A percentile compares a stretch with the other conserved stretches of the same genome.
Conservation (phyloP, 2,888 invertebrate species). For the Mechanitis messenoides region DNA sequence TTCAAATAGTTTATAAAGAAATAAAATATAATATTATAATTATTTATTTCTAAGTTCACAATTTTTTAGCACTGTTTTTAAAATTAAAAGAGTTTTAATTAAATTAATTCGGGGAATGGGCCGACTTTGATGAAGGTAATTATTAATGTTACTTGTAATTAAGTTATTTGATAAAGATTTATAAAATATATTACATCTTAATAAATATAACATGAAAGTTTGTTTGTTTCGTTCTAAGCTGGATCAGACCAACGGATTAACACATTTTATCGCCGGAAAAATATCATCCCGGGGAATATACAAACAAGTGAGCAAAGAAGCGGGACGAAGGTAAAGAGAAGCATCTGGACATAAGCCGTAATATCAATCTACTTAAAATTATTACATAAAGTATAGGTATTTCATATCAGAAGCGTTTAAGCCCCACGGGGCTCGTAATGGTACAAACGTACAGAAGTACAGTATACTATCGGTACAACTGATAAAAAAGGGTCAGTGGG, state of each 20-base stretch:
- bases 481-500: slow-evolving; percentile 40
- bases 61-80: slow-evolving; percentile 12
- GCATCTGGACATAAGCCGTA: background rate
- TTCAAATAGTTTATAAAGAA: background rate
- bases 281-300: too few species aligned
- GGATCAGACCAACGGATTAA: too few species aligned
- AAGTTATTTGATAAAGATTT: too few species aligned
- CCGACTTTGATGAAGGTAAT: background rate
- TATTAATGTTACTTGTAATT: background rate
- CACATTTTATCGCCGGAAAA: too few species aligned
- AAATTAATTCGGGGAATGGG: background rate
- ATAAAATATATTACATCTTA: too few species aligned
- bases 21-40: slow-evolving; percentile 3
- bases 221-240: too few species aligned
- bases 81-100: slow-evolving; percentile 4
- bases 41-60: slow-evolving; percentile 3
- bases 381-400: background rate
- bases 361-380: background rate
- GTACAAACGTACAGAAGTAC: slow-evolving; percentile 11
- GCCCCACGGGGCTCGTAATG: slow-evolving; percentile 1
- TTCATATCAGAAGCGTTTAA: background rate
- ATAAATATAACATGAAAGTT: too few species aligned
- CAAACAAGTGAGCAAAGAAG: too few species aligned
- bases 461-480: slow-evolving; percentile 22
- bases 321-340: too few species aligned